Evolutionary conservation across 2,113 vertebrate species (phyloP).

Genomic region (Pavo muticus): DNA sequence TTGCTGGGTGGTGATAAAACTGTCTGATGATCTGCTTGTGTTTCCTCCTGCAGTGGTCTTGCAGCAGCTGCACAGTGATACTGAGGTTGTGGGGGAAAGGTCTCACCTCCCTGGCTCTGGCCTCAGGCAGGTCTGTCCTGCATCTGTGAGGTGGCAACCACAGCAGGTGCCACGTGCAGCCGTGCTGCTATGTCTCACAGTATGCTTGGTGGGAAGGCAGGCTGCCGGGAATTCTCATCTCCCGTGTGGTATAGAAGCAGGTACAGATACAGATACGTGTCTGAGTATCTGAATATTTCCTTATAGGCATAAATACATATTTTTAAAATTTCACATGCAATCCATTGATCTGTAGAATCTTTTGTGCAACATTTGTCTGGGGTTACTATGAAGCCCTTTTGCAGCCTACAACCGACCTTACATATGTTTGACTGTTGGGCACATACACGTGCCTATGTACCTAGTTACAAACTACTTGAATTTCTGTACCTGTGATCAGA

Average conservation of each 20-base stretch:
- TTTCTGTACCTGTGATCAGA: neutral
- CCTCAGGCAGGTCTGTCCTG: fast-evolving
- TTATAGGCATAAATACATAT: neutral
- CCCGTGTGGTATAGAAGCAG: neutral
- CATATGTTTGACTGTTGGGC: neutral
- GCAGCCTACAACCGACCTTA: neutral
- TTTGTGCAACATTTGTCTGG: neutral
- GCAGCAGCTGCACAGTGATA: fast-evolving
- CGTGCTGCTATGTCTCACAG: neutral
- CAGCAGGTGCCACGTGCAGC: neutral
- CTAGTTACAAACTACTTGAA: neutral
- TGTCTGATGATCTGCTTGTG: neutral
- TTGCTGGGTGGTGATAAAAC: neutral
- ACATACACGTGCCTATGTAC: neutral
- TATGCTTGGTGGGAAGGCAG: neutral
- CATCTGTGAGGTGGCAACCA: fast-evolving
- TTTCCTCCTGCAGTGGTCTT: neutral
- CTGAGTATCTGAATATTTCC: neutral
- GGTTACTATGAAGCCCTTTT: neutral
- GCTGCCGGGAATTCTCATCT: neutral
- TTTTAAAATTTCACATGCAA: neutral
- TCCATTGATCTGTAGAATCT: neutral
- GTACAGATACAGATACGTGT: neutral
- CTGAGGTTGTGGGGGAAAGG: neutral
- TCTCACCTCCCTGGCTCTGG: fast-evolving